These are phyloP conservation scores for Rhynchophorus ferrugineus DNA, from an alignment of 1,140 invertebrate species.

Conservation along the genomic window DNA sequence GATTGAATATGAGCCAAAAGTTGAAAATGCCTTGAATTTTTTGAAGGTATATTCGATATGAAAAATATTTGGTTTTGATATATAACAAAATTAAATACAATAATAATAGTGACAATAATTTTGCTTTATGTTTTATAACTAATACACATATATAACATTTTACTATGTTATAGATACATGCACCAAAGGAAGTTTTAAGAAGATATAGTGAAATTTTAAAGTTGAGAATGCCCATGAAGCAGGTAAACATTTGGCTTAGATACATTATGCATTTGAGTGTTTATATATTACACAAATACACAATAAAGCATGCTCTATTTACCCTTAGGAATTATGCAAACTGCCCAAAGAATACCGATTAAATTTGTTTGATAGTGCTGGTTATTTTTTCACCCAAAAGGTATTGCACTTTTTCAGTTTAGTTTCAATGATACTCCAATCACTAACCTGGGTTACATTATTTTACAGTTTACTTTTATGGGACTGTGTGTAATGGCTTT, in stretches of 20 bases:
- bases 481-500: too few species aligned
- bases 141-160: neutral
- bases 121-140: too few species aligned
- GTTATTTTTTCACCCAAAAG: constrained; percentile 32
- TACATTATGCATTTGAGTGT: too few species aligned
- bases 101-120: too few species aligned
- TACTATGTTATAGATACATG: constrained; percentile 60
- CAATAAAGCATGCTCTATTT: constrained; percentile 18
- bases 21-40: constrained; percentile 56
- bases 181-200: constrained; percentile 73
- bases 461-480: neutral
- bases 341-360: constrained; percentile 31
- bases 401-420: constrained; percentile 44
- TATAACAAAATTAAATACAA: neutral
- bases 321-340: constrained; percentile 35
- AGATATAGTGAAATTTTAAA: constrained; percentile 91
- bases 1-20: constrained; percentile 54
- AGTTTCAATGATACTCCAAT: constrained; percentile 2
- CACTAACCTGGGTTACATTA: constrained; percentile 4
- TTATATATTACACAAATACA: constrained; percentile 1
- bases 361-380: constrained; percentile 33
- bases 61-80: neutral
- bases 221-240: constrained; percentile 90
- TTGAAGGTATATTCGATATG: constrained; percentile 48
- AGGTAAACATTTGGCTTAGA: too few species aligned